Evolutionary conservation across 2,888 invertebrate species (phyloP), one percentile per base, ranked within the genome.

Genomic region (Sarcophaga caerulescens): DNA sequence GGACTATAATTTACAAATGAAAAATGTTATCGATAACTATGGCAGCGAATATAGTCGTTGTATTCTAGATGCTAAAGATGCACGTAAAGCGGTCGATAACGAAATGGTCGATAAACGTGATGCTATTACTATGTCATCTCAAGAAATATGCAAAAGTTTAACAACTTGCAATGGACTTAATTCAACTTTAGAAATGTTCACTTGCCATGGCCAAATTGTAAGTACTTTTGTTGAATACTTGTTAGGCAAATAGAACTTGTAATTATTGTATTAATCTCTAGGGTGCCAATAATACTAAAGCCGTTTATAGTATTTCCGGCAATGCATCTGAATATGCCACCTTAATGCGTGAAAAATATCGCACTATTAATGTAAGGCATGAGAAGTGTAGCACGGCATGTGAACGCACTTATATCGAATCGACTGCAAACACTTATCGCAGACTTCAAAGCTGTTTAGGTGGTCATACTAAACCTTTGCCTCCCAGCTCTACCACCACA

Each of bases 201-300:
- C 88, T 44, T 91, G 91, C 75, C 92, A 92, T 84, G 88, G 90
- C 4, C 85, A 80, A 79, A 88, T 88, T 87, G 91, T 91, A 65
- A 91, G 91, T 89, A 71, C 6, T 82, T 57, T 19, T 17, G n/a
- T 73, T 52, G 21, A 35, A 21, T 44, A 12, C n/a, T 57, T 23
- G 11, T 6, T 35, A 10, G 35, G 8, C 0, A 35, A 35, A 35
- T 10, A 10, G 8, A 35, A 10, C 8, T 35, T 35, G 35, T 8
- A 35, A 35, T 35, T 35, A 10, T 35, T 10, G 1, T 35, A 35
- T 0, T 8, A 35, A 35, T 35, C 35, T 35, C 76, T 74, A 91
- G 91, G 91, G 92, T 10, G 88, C 90, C n/a, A 90, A 91, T 76
- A 91, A 90, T 74, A 91, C 92, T 4, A 86, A 91, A 44, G 60